Base-by-base conservation (phyloP, 2,888 invertebrate species). In the Rhamnusium bicolor region DNA sequence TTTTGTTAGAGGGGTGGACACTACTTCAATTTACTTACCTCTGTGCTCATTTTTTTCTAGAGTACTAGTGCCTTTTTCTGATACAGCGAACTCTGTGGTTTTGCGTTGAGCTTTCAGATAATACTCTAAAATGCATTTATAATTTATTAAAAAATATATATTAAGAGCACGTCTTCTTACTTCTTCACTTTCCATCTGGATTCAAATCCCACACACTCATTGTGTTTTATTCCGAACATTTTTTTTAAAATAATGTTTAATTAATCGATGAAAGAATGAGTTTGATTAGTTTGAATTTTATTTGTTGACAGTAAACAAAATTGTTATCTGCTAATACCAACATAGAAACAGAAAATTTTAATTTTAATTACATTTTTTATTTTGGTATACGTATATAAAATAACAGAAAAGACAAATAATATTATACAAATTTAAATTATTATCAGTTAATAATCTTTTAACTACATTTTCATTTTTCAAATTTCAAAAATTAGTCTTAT, bases 191-290 rank as follows among this genome's bases (percentile, higher is more conserved):
- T 87, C 85, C 88, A 88, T 32, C 87, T 86, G 0, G 90, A 89
- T 66, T 86, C 87, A 83, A 90, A 90, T 62, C 90, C 90, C 18
- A 89, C 86, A 68, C 89, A 87, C 49, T 88, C 88, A 10, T 87
- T 87, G 27, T 87, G 87, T 80, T 87, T 88, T 68, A 88, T 86
- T 47, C 86, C 86, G 72, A 90, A 88, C 81, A 90, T 90, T 61
- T 86, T 88, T 56, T 2, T 19, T 32, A 16, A 58, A 51, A 12
- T 19, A 51, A 1, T 53, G 58, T 46, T 63, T 27, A 53, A 46
- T 16, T 14, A 24, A 67, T 56, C 54, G 67, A 56, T 54, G 12
- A 56, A 66, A 40, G 8, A 14, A 21, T 46, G 18, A n/a, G n/a
- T n/a, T n/a, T n/a, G n/a, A n/a, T 29, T 51, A 67, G 32, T 67